A percentile compares a stretch with the other conserved stretches of the same genome.
These are phyloP conservation scores for Pheosia gnoma DNA, from an alignment of 2,888 invertebrate species.

Conservation along the genomic window DNA sequence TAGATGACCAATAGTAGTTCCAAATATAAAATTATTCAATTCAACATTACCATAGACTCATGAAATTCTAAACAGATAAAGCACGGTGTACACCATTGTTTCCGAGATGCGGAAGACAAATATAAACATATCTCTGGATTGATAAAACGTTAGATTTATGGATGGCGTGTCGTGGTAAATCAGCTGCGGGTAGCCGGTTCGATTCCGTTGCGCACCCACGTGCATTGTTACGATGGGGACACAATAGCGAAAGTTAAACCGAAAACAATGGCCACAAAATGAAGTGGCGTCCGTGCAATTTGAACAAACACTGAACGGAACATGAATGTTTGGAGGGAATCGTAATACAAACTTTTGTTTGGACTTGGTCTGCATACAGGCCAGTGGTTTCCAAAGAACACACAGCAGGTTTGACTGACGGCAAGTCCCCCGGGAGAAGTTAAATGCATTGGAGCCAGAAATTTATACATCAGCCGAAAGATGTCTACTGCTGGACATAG, in stretches of 20 bases:
- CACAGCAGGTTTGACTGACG: too few relatives aligned
- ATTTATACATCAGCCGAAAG: too few relatives aligned
- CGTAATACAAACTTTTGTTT: too few relatives aligned
- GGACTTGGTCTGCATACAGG: too few relatives aligned
- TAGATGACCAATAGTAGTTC: too few relatives aligned
- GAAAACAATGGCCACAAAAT: neutral
- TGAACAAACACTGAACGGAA: too few relatives aligned
- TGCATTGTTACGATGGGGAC: constrained; percentile 27
- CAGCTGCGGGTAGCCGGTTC: constrained; percentile 35
- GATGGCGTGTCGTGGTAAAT: constrained; percentile 19
- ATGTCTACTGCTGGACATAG: too few relatives aligned
- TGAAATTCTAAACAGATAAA: neutral
- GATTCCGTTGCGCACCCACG: constrained; percentile 45
- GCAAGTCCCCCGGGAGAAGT: too few relatives aligned
- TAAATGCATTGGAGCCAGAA: too few relatives aligned
- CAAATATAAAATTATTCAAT: neutral
- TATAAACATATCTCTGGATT: constrained; percentile 42
- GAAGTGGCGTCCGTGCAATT: too few relatives aligned
- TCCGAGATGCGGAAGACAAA: constrained; percentile 39
- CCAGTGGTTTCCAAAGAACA: too few relatives aligned
- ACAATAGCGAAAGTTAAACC: constrained; percentile 14
- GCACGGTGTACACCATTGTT: constrained; percentile 21
- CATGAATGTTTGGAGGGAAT: too few relatives aligned
- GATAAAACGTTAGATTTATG: constrained; percentile 46
- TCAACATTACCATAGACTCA: neutral